Evolutionary conservation across 2,888 invertebrate genomes (phyloP).

Genomic region (Limnephilus marmoratus): DNA sequence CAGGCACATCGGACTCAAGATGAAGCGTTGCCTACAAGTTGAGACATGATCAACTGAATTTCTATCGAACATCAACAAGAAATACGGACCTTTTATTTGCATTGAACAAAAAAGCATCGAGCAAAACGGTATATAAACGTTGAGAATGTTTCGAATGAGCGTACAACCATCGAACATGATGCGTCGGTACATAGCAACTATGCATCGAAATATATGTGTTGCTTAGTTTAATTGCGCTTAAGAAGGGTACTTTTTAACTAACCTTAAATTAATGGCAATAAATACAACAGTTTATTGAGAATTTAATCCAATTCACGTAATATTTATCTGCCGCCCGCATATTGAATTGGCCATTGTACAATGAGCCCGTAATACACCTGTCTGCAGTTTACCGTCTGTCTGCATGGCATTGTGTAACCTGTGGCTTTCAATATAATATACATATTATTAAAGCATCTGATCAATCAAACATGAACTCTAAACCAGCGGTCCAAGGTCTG

Average conservation of each 20-base stretch:
- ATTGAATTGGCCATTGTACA: conserved; percentile 3
- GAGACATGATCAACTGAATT: too few relatives aligned
- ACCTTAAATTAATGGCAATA: conserved; percentile 16
- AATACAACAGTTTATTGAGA: not conserved
- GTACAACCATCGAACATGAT: too few relatives aligned
- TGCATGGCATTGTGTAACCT: not conserved
- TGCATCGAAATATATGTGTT: too few relatives aligned
- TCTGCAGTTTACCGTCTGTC: not conserved
- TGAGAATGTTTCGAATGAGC: too few relatives aligned
- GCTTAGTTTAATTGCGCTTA: too few relatives aligned
- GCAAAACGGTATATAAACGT: too few relatives aligned
- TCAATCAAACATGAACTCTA: not conserved
- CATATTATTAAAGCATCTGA: not conserved
- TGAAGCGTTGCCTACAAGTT: too few relatives aligned
- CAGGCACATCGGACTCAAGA: too few relatives aligned
- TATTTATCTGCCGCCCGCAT: conserved; percentile 30
- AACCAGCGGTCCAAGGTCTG: not conserved
- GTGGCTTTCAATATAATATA: not conserved
- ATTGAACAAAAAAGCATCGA: too few relatives aligned
- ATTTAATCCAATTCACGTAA: conserved; percentile 39
- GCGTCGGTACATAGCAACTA: too few relatives aligned
- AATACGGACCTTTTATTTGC: too few relatives aligned
- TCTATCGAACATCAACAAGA: too few relatives aligned
- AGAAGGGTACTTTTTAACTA: not conserved
- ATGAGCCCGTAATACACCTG: not conserved